phyloP scores from a whole-genome alignment of 2,797 vertebrate species.

The Falco berigora region DNA sequence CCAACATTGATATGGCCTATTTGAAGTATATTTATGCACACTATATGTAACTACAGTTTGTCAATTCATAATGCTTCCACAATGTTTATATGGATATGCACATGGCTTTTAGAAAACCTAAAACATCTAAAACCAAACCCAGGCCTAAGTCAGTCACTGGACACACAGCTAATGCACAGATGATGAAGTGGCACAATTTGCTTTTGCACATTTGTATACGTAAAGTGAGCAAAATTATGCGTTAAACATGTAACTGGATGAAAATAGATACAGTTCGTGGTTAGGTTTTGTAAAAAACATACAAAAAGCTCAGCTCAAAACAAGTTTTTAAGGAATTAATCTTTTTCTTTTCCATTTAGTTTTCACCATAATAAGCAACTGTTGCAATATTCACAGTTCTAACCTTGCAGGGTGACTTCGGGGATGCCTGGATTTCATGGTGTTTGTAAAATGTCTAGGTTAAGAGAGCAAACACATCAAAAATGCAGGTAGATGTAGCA shows the following conservation, averaged over 20 bases:
- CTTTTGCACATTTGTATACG: neutral
- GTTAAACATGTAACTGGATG: neutral
- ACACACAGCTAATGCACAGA: neutral
- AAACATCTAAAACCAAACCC: neutral
- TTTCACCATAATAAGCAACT: neutral
- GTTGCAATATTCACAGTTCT: neutral
- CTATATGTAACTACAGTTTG: neutral
- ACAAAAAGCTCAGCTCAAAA: neutral
- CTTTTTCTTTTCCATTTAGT: neutral
- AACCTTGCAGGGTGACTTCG: neutral
- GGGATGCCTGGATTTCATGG: neutral
- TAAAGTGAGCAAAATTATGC: neutral
- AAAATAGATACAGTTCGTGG: neutral
- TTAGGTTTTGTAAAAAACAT: neutral
- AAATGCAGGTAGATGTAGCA: neutral
- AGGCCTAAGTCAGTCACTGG: neutral
- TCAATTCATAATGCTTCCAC: neutral
- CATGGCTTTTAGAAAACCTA: neutral
- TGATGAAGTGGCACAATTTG: neutral
- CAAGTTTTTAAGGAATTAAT: neutral
- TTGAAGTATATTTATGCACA: neutral
- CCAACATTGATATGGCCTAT: neutral
- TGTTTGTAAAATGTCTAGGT: neutral
- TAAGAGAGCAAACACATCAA: neutral
- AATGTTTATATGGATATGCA: neutral